Conservation (phyloP, 2,113 vertebrate species). For the Coptodon bakossiorum region DNA sequence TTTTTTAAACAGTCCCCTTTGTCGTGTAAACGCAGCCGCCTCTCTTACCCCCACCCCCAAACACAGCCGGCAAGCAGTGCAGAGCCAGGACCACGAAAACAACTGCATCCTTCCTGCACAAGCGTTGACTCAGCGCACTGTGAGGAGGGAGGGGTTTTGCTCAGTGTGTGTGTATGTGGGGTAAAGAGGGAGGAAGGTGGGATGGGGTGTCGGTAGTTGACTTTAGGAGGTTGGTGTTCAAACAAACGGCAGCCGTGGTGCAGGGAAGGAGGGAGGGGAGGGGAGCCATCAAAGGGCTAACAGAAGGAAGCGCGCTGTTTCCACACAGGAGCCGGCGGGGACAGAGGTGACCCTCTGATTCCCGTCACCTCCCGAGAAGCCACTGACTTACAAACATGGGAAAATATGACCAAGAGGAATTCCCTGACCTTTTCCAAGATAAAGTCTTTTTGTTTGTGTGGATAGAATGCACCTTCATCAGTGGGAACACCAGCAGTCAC, state of each 20-base stretch:
- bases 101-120: slow-evolving; percentile 73
- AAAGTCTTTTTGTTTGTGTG: not conserved
- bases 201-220: slow-evolving; percentile 5
- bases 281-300: slow-evolving; percentile 20
- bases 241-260: slow-evolving; percentile 24
- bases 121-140: slow-evolving; percentile 66
- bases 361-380: not conserved
- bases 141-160: not conserved
- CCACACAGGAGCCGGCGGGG: slow-evolving; percentile 24
- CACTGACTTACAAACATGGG: not conserved
- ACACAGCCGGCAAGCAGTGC: not conserved
- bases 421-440: not conserved
- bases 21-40: not conserved
- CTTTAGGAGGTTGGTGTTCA: slow-evolving; percentile 45
- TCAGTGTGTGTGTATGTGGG: not conserved
- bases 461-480: not conserved
- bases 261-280: slow-evolving; percentile 2
- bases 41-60: not conserved
- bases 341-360: slow-evolving; percentile 40
- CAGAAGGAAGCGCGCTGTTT: slow-evolving; percentile 58
- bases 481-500: not conserved
- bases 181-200: not conserved
- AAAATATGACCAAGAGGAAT: not conserved
- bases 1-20: slow-evolving; percentile 13
- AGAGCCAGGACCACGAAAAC: slow-evolving; percentile 49